A percentile compares a stretch with the other conserved stretches of the same genome.
Conservation (phyloP, 2,113 vertebrate genomes). For the Potamarius usumacintae region DNA sequence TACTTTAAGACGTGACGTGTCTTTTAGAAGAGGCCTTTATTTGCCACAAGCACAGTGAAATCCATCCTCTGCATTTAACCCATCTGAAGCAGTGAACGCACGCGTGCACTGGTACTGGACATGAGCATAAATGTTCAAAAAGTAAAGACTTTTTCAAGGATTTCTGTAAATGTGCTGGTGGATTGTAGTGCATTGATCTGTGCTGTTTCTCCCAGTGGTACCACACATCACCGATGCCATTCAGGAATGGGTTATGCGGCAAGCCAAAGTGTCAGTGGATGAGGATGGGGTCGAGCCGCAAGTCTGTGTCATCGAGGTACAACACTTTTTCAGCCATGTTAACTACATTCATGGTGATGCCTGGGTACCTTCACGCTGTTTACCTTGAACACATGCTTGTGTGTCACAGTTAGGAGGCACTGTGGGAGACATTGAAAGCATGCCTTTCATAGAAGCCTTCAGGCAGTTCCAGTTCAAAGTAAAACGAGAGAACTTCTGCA, state of each 20-base stretch:
- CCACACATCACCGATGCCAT: slow-evolving; percentile 97
- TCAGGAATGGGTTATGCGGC: slow-evolving; percentile 95
- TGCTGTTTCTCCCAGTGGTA: slow-evolving; percentile 78
- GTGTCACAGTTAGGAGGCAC: slow-evolving; percentile 85
- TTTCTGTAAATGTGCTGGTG: not conserved
- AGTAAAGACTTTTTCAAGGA: not conserved
- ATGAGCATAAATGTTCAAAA: not conserved
- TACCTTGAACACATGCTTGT: not conserved
- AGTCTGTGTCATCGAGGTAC: slow-evolving; percentile 96
- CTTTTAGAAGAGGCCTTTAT: too few relatives aligned
- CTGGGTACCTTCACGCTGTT: not conserved
- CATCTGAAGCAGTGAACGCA: too few relatives aligned
- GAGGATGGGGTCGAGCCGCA: slow-evolving; percentile 87
- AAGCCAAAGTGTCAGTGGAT: slow-evolving; percentile 88
- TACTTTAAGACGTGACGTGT: too few relatives aligned
- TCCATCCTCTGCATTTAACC: too few relatives aligned
- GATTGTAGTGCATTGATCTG: not conserved
- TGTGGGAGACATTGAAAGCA: slow-evolving; percentile 94
- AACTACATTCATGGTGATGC: not conserved
- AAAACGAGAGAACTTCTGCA: slow-evolving; percentile 93
- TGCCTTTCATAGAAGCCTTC: slow-evolving; percentile 97
- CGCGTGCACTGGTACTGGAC: too few relatives aligned
- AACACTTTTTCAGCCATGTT: not conserved
- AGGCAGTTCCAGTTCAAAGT: slow-evolving; percentile 98
- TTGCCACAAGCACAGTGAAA: too few relatives aligned